These are phyloP conservation scores for Homalodisca vitripennis DNA, from an alignment of 1,140 invertebrate species.

Conservation along the genomic window DNA sequence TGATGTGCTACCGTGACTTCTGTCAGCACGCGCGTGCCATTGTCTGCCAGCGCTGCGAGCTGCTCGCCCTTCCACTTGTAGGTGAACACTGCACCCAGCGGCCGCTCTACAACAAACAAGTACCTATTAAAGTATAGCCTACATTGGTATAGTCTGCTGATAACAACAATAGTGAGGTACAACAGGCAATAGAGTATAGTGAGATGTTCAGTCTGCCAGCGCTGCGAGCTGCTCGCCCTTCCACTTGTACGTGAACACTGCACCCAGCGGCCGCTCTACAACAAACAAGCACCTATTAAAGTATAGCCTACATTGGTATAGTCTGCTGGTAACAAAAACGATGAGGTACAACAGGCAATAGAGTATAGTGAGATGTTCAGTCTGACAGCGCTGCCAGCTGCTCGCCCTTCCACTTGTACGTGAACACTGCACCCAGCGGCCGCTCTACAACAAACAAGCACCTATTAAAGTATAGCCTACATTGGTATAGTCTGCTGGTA, in stretches of 20 bases:
- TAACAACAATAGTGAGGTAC: too few species aligned
- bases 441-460: constrained; percentile 50
- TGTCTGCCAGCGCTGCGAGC: constrained; percentile 64
- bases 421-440: constrained; percentile 74
- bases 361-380: too few species aligned
- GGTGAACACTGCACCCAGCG: constrained; percentile 73
- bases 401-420: constrained; percentile 70
- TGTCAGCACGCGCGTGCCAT: constrained; percentile 62
- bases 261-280: constrained; percentile 63
- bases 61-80: constrained; percentile 71
- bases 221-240: constrained; percentile 69
- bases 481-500: too few species aligned
- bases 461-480: too few species aligned
- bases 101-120: constrained; percentile 53
- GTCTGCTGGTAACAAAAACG: too few species aligned
- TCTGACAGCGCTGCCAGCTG: constrained; percentile 66
- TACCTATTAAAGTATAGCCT: too few species aligned
- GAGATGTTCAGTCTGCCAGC: too few species aligned
- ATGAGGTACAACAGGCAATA: too few species aligned
- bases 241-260: constrained; percentile 72
- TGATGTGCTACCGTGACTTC: constrained; percentile 62
- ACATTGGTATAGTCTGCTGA: too few species aligned
- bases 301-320: too few species aligned
- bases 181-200: too few species aligned
- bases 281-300: too few species aligned